Evolutionary conservation across 2,113 vertebrate species (phyloP).

Genomic region (Kryptolebias marmoratus): DNA sequence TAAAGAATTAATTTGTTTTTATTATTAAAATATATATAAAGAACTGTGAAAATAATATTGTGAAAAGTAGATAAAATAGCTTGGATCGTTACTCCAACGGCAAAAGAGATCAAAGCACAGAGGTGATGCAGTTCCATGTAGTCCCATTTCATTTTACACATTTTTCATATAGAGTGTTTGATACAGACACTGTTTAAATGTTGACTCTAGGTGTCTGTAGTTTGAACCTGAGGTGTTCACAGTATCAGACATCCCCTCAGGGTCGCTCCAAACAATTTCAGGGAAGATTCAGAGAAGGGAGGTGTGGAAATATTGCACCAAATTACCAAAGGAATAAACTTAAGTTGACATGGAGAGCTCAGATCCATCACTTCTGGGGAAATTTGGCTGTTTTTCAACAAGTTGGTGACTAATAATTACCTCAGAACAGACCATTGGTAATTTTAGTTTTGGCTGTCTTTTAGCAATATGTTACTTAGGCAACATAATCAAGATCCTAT

Average conservation of each 20-base stretch:
- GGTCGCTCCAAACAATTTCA: not conserved
- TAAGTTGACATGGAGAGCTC: not conserved
- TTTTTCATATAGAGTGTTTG: not conserved
- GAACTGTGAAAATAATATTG: not conserved
- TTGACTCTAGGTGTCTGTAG: conserved; percentile 3
- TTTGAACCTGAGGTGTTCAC: not conserved
- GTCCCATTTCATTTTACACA: not conserved
- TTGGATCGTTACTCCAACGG: not conserved
- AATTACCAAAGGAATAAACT: not conserved
- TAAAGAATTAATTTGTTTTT: not conserved
- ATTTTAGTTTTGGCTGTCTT: not conserved
- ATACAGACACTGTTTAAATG: conserved; percentile 14
- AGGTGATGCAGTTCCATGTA: not conserved
- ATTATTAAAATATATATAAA: too few species aligned
- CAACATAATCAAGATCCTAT: too few species aligned
- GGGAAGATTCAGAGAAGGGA: not conserved
- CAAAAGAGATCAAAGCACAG: not conserved
- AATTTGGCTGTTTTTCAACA: not conserved
- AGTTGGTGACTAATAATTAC: not conserved
- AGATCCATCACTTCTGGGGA: not conserved
- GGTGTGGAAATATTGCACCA: not conserved
- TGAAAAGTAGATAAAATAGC: not conserved
- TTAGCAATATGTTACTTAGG: too few species aligned
- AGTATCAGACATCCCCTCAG: not conserved
- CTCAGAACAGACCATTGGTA: too few species aligned